These are phyloP conservation scores for Himalopsyche tibetana DNA, from an alignment of 2,888 invertebrate genomes.

Conservation along the genomic window DNA sequence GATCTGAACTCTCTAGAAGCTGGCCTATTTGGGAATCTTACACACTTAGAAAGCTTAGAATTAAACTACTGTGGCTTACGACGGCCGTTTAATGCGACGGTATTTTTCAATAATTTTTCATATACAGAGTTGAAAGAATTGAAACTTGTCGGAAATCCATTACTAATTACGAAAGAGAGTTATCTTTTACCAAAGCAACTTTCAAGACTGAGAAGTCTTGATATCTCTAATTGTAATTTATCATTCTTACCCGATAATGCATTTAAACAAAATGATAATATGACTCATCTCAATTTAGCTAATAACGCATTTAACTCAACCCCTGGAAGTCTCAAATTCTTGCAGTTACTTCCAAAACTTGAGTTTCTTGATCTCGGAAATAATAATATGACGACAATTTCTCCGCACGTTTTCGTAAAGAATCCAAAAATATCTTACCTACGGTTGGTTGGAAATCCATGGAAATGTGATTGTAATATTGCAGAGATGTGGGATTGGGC, in stretches of 20 bases:
- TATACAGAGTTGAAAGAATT: constrained; percentile 82
- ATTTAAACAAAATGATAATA: constrained; percentile 79
- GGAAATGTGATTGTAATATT: constrained; percentile 82
- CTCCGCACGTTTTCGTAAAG: constrained; percentile 76
- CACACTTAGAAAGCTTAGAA: constrained; percentile 81
- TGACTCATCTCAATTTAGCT: constrained; percentile 79
- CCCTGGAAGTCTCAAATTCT: constrained; percentile 76
- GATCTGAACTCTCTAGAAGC: constrained; percentile 81
- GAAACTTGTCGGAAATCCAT: constrained; percentile 82
- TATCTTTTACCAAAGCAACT: constrained; percentile 81
- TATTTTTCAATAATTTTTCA: constrained; percentile 81
- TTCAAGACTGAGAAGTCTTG: constrained; percentile 79
- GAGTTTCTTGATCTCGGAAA: constrained; percentile 80
- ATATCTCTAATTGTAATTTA: constrained; percentile 82
- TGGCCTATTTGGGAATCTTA: constrained; percentile 82
- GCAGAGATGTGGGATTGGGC: constrained; percentile 87
- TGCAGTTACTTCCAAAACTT: constrained; percentile 77
- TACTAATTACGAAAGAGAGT: constrained; percentile 78
- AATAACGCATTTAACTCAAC: constrained; percentile 77
- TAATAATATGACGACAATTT: constrained; percentile 79
- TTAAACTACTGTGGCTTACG: constrained; percentile 83
- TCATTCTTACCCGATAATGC: constrained; percentile 78
- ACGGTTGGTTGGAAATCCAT: constrained; percentile 82
- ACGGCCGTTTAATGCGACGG: constrained; percentile 79
- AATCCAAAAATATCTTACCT: constrained; percentile 79